phyloP scores from a whole-genome alignment of 2,888 invertebrate species.

The Boloria selene region DNA sequence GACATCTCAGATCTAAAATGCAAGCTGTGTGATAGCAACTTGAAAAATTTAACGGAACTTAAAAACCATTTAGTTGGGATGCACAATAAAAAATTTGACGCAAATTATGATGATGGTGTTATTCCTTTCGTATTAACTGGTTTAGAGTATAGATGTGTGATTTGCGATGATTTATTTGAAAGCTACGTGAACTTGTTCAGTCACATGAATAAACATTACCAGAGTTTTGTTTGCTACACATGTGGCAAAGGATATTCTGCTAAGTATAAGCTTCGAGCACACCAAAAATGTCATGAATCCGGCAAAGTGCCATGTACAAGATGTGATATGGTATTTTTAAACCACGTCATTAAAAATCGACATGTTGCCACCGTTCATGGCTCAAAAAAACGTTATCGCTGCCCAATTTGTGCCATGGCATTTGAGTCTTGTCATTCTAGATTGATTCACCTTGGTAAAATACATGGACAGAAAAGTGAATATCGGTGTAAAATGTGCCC shows the following conservation, averaged over 20 bases:
- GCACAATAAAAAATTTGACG: constrained; percentile 49
- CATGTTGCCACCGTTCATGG: constrained; percentile 55
- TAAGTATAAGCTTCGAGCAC: constrained; percentile 65
- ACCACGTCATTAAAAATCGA: constrained; percentile 50
- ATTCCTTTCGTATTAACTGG: constrained; percentile 59
- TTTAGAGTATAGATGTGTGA: constrained; percentile 56
- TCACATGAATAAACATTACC: constrained; percentile 74
- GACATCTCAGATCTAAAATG: constrained; percentile 61
- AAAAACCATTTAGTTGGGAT: constrained; percentile 53
- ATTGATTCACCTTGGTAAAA: constrained; percentile 54
- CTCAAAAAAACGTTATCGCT: constrained; percentile 57
- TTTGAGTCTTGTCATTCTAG: constrained; percentile 59
- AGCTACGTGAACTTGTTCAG: constrained; percentile 55
- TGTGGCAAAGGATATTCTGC: constrained; percentile 75
- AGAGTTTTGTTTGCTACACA: constrained; percentile 65
- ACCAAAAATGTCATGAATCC: constrained; percentile 61
- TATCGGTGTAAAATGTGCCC: constrained; percentile 57
- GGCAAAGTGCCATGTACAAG: constrained; percentile 66
- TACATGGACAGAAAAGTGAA: constrained; percentile 57
- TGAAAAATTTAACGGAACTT: constrained; percentile 47
- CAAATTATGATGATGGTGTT: constrained; percentile 55
- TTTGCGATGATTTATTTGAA: constrained; percentile 52
- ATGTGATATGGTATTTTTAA: constrained; percentile 64
- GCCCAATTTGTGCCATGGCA: constrained; percentile 57
- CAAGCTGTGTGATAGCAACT: constrained; percentile 48